Percentiles rank a stretch among this genome's conserved stretches.
Evolutionary conservation across 2,888 invertebrate genomes (phyloP).

Genomic region (Eupithecia dodoneata): DNA sequence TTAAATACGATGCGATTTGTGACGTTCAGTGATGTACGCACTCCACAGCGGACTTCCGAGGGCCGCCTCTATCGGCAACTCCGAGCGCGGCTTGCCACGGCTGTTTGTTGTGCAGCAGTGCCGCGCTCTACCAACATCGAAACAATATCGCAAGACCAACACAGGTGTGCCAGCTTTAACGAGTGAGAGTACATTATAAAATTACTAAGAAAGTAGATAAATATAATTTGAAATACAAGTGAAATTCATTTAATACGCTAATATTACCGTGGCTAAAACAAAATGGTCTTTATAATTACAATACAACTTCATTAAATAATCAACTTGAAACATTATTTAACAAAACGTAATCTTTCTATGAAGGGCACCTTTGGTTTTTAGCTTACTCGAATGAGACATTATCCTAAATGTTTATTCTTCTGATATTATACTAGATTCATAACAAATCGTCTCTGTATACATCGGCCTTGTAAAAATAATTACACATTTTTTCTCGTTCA

Average conservation of each 20-base stretch:
- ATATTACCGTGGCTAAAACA: slow-evolving; percentile 81
- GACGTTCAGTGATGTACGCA: slow-evolving; percentile 57
- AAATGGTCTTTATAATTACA: slow-evolving; percentile 79
- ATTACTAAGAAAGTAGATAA: slow-evolving; percentile 82
- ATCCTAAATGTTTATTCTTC: slow-evolving; percentile 82
- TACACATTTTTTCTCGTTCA: slow-evolving; percentile 71
- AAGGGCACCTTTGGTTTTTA: slow-evolving; percentile 95
- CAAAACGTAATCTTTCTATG: slow-evolving; percentile 85
- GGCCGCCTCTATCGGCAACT: slow-evolving; percentile 33
- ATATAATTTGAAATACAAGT: slow-evolving; percentile 84
- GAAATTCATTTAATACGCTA: slow-evolving; percentile 81
- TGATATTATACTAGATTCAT: slow-evolving; percentile 78
- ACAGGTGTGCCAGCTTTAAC: slow-evolving; percentile 84
- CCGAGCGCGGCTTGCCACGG: background rate
- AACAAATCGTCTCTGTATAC: slow-evolving; percentile 80
- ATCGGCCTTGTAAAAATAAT: slow-evolving; percentile 78
- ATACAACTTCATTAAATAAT: slow-evolving; percentile 82
- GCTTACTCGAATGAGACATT: slow-evolving; percentile 86
- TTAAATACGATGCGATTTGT: slow-evolving; percentile 54
- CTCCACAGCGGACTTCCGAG: slow-evolving; percentile 31
- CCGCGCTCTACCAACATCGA: slow-evolving; percentile 59
- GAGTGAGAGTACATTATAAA: slow-evolving; percentile 82
- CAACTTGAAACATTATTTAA: slow-evolving; percentile 83
- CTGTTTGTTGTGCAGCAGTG: background rate
- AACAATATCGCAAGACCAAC: slow-evolving; percentile 77